Percentiles rank a stretch among this genome's conserved stretches.
These are phyloP conservation scores for Porites evermanni DNA, from an alignment of 92 coral and sea anemone genomes.

Conservation along the genomic window DNA sequence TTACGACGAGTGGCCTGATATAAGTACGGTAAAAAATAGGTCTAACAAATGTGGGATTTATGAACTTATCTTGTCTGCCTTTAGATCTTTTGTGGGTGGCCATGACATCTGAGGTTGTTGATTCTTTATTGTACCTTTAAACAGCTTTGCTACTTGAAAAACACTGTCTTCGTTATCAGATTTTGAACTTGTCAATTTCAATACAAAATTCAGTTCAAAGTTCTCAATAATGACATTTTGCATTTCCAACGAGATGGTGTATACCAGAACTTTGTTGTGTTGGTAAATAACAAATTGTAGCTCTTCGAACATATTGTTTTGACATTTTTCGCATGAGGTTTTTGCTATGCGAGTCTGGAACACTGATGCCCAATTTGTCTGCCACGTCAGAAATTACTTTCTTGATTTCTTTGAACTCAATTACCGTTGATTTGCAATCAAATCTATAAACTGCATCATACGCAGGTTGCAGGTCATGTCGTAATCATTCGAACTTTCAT, in stretches of 20 bases:
- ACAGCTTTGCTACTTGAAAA: conserved; percentile 32
- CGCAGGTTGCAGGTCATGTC: conserved; percentile 47
- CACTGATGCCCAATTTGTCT: conserved; percentile 53
- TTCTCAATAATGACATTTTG: conserved; percentile 13
- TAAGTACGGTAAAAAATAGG: neutral
- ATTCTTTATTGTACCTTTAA: neutral
- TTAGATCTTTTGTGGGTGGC: neutral
- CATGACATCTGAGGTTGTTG: neutral
- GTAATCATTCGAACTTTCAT: conserved; percentile 37
- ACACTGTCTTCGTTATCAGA: conserved; percentile 32
- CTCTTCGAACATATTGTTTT: conserved; percentile 53
- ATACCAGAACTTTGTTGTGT: conserved; percentile 40
- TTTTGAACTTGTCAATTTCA: neutral
- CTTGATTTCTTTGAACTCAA: conserved; percentile 60
- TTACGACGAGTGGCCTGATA: neutral
- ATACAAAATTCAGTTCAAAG: conserved; percentile 31
- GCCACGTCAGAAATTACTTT: conserved; percentile 64
- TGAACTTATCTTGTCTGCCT: neutral
- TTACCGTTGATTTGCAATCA: conserved; percentile 61
- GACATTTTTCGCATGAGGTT: conserved; percentile 58
- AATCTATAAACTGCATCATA: conserved; percentile 63
- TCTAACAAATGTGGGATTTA: neutral
- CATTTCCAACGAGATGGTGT: conserved; percentile 35
- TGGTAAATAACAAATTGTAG: conserved; percentile 60
- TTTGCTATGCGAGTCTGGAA: conserved; percentile 68